Evolutionary conservation across 2,888 invertebrate species (phyloP).

Genomic region (Pandemis corylana): DNA sequence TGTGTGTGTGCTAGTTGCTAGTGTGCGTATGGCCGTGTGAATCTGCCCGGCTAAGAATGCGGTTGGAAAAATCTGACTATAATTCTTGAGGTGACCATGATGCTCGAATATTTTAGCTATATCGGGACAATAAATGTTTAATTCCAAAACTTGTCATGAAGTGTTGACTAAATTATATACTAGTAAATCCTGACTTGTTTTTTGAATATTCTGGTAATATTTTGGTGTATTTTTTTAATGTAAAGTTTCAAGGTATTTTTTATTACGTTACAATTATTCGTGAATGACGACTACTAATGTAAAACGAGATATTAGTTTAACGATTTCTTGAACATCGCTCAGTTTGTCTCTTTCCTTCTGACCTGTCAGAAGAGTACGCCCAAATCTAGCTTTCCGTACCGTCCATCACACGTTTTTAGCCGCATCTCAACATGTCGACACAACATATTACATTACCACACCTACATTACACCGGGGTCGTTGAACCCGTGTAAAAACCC

Average conservation of each 20-base stretch:
- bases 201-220: neutral
- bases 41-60: slow-evolving; percentile 73
- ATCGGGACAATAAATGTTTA: slow-evolving; percentile 1
- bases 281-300: too few relatives aligned
- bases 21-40: slow-evolving; percentile 75
- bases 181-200: neutral
- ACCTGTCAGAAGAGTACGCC: too few relatives aligned
- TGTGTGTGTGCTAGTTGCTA: slow-evolving; percentile 39
- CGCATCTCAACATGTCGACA: neutral
- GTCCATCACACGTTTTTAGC: neutral
- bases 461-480: slow-evolving; percentile 13
- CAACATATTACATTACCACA: slow-evolving; percentile 11
- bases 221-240: neutral
- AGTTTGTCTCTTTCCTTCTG: neutral
- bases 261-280: too few relatives aligned
- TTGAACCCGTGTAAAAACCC: slow-evolving; percentile 26
- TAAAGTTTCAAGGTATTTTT: too few relatives aligned
- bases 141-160: neutral
- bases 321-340: too few relatives aligned
- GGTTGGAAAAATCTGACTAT: slow-evolving; percentile 68
- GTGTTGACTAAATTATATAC: neutral
- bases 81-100: slow-evolving; percentile 62
- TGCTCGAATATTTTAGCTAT: slow-evolving; percentile 21
- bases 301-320: too few relatives aligned
- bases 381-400: neutral